These are phyloP conservation scores for Pangasius macronema DNA, from an alignment of 2,797 vertebrate species.

Conservation along the genomic window DNA sequence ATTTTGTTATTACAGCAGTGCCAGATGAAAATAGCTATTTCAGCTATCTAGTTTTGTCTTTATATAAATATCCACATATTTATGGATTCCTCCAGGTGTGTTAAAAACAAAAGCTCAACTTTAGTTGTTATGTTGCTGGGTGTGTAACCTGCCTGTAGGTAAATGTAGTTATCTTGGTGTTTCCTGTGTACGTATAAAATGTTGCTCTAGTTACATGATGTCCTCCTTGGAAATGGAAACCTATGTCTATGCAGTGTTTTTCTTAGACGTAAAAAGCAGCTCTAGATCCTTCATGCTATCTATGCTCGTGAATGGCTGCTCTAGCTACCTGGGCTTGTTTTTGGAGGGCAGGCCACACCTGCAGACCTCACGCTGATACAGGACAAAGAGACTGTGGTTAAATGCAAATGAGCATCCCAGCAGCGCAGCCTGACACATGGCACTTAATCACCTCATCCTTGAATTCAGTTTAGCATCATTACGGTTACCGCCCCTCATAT, in stretches of 20 bases:
- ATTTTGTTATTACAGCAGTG: neutral
- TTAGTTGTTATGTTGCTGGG: neutral
- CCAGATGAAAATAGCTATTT: slow-evolving; percentile 1
- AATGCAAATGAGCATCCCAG: slow-evolving; percentile 69
- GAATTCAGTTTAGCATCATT: slow-evolving; percentile 72
- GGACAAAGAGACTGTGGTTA: slow-evolving; percentile 69
- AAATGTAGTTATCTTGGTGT: neutral
- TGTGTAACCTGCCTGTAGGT: neutral
- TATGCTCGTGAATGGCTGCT: neutral
- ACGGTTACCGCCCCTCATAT: slow-evolving; percentile 62
- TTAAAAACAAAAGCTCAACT: neutral
- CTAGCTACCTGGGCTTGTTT: slow-evolving; percentile 1
- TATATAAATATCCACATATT: neutral
- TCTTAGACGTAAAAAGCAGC: slow-evolving; percentile 14
- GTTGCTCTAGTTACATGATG: slow-evolving; percentile 6
- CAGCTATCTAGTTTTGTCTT: neutral
- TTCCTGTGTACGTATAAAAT: neutral
- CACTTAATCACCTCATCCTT: slow-evolving; percentile 72
- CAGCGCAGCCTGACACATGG: slow-evolving; percentile 68
- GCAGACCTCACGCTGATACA: slow-evolving; percentile 60
- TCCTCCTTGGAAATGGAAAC: neutral
- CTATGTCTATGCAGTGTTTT: slow-evolving; percentile 7
- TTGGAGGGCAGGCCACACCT: slow-evolving; percentile 53
- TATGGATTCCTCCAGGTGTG: neutral
- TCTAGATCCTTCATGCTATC: slow-evolving; percentile 18